phyloP scores from a whole-genome alignment of 2,888 invertebrate genomes.

The Glyphotaelius pellucidus region DNA sequence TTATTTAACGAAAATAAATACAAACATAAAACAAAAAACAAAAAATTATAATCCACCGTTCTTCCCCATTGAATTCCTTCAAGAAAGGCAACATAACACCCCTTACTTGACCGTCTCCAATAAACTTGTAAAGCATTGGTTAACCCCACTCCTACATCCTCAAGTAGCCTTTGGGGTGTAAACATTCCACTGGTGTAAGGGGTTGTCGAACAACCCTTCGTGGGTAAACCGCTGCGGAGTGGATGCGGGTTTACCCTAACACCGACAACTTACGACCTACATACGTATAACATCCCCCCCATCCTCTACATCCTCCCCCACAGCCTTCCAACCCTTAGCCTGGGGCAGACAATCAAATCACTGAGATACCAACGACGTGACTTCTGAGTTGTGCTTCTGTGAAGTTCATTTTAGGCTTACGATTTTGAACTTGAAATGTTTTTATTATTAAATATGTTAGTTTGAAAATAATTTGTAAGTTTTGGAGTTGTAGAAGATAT shows the following conservation, averaged over 20 bases:
- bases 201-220: constrained; percentile 33
- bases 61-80: not conserved
- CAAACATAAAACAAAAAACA: not conserved
- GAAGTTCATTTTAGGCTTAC: not conserved
- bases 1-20: too few relatives aligned
- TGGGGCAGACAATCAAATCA: constrained; percentile 41
- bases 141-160: constrained; percentile 3
- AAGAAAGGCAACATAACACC: not conserved
- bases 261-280: constrained; percentile 8
- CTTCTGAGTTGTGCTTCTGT: not conserved
- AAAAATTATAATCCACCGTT: not conserved
- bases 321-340: not conserved
- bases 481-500: not conserved
- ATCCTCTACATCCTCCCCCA: not conserved
- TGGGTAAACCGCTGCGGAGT: constrained; percentile 38
- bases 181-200: constrained; percentile 44
- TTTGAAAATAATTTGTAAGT: not conserved
- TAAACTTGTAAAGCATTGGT: constrained; percentile 15
- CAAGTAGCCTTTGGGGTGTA: constrained; percentile 46
- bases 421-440: not conserved
- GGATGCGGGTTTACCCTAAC: constrained; percentile 27
- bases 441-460: not conserved
- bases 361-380: constrained; percentile 33
- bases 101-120: not conserved
- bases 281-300: not conserved